Conservation (phyloP, 2,113 vertebrate species). For the Ariopsis seemanni region DNA sequence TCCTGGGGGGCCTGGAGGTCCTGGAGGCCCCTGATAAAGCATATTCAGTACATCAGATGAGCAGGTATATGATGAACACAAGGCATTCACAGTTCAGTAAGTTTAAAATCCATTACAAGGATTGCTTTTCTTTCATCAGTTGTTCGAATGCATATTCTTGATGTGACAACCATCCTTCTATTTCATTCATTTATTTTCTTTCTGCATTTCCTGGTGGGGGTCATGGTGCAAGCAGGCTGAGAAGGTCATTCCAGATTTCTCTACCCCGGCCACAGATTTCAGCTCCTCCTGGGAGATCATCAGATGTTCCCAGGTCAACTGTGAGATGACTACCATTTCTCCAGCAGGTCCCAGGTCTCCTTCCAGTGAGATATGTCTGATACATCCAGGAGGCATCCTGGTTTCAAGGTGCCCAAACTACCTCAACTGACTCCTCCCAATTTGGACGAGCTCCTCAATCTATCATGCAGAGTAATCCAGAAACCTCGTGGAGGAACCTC, state of each 20-base stretch:
- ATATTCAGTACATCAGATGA: conserved; percentile 33
- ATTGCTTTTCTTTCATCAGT: not conserved
- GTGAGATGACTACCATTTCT: not conserved
- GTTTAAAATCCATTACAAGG: not conserved
- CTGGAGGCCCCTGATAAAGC: conserved; percentile 83
- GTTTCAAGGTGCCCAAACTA: not conserved
- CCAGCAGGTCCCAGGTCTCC: not conserved
- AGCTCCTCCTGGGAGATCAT: not conserved
- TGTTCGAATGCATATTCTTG: not conserved
- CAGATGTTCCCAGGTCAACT: not conserved
- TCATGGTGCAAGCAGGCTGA: not conserved
- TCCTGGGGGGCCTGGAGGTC: conserved; percentile 82
- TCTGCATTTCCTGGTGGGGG: not conserved
- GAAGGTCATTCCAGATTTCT: not conserved
- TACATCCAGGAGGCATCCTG: not conserved
- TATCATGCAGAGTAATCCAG: not conserved
- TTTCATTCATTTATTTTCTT: not conserved
- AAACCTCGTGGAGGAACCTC: not conserved
- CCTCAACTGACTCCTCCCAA: not conserved
- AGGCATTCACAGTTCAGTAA: not conserved
- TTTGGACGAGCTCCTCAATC: not conserved
- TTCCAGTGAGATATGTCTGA: not conserved
- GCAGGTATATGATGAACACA: not conserved
- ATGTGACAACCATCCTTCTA: too few relatives aligned
- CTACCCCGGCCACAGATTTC: not conserved